Conservation (phyloP, 2,113 vertebrate genomes). For the Micromys minutus region DNA sequence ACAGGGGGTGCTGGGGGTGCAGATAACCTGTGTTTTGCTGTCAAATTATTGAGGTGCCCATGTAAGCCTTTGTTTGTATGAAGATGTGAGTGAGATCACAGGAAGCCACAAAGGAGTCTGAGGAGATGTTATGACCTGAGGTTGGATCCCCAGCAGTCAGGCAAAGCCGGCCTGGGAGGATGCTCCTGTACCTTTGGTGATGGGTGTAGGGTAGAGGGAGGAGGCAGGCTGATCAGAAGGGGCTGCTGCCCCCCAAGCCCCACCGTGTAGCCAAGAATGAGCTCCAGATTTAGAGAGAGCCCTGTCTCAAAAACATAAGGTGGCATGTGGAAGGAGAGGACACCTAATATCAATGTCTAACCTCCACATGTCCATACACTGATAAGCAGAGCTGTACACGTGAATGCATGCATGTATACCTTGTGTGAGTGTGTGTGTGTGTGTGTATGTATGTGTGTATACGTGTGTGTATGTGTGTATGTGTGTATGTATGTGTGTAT, state of each 20-base stretch:
- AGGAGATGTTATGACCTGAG: neutral
- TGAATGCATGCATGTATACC: neutral
- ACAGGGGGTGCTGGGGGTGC: neutral
- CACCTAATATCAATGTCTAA: neutral
- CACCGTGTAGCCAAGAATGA: neutral
- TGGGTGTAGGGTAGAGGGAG: neutral
- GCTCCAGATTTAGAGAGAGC: neutral
- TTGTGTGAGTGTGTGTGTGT: no score
- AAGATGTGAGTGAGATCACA: neutral
- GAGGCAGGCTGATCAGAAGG: neutral
- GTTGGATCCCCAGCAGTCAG: neutral
- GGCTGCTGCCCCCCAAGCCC: neutral
- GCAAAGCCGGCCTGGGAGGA: neutral
- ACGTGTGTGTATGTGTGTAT: no score
- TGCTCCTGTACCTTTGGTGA: neutral
- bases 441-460: no score
- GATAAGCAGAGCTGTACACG: neutral
- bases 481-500: no score
- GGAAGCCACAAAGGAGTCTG: neutral
- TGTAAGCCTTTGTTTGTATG: conserved; percentile 16
- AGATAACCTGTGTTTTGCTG: neutral
- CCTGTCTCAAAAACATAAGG: neutral
- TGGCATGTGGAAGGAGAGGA: neutral
- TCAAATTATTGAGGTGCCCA: conserved; percentile 22
- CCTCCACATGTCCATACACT: no score